These are phyloP conservation scores for Cephalopachus bancanus DNA, from an alignment of 2,797 vertebrate species.

Conservation along the genomic window DNA sequence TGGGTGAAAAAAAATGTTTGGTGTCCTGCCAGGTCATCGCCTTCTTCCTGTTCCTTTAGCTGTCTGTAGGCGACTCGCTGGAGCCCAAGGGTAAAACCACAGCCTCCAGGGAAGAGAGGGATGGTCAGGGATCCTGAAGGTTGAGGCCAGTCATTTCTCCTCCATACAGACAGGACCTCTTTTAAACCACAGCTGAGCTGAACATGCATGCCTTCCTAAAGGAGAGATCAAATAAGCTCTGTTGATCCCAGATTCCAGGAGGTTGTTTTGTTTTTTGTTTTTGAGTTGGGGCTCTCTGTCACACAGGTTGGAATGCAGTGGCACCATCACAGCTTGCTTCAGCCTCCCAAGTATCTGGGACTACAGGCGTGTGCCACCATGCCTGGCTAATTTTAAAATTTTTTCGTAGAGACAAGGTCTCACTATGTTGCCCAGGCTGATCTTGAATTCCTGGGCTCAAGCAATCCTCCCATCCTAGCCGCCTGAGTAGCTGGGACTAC, in stretches of 20 bases:
- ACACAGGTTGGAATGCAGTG: no score
- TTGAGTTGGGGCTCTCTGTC: no score
- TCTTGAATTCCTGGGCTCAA: no score
- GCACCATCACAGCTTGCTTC: no score
- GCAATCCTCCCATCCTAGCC: no score
- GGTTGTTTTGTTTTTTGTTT: no score
- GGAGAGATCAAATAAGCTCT: neutral
- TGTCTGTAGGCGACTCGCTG: slow-evolving; percentile 80
- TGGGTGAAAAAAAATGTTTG: slow-evolving; percentile 78
- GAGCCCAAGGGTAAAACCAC: slow-evolving; percentile 72
- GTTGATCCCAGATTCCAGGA: neutral
- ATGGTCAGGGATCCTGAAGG: slow-evolving; percentile 5
- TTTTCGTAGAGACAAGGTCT: no score
- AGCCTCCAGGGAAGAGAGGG: slow-evolving; percentile 45
- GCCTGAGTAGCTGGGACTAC: no score
- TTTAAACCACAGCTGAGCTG: slow-evolving; percentile 52
- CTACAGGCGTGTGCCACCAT: no score
- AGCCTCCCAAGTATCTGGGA: no score
- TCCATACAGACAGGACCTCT: slow-evolving; percentile 20
- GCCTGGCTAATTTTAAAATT: no score
- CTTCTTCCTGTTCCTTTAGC: slow-evolving; percentile 84
- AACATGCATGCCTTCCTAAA: slow-evolving; percentile 20
- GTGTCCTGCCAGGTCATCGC: slow-evolving; percentile 82
- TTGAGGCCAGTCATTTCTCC: slow-evolving; percentile 49
- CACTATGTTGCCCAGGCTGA: no score